Evolutionary conservation across 2,888 invertebrate species (phyloP).

Genomic region (Drosophila lacicola): DNA sequence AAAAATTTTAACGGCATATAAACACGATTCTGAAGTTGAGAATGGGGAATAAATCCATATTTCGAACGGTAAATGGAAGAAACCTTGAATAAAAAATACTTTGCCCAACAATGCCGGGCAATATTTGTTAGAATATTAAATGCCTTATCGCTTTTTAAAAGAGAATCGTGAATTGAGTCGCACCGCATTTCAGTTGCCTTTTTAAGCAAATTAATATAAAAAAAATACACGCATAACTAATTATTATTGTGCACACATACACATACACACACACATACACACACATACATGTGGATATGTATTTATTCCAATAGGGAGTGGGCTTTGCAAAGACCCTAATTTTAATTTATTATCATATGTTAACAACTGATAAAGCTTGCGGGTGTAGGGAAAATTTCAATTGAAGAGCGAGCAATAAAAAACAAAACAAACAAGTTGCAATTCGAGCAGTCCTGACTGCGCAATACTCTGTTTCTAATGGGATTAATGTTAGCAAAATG

Average conservation of each 20-base stretch:
- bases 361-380: constrained; percentile 51
- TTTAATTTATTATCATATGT: constrained; percentile 52
- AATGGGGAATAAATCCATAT: no score
- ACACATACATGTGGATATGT: not conserved
- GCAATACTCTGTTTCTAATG: not conserved
- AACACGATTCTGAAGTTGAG: not conserved
- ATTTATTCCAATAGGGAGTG: constrained; percentile 14
- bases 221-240: constrained; percentile 20
- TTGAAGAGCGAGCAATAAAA: constrained; percentile 9
- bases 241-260: constrained; percentile 14
- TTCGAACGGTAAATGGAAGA: no score
- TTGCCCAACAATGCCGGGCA: not conserved
- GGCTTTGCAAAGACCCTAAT: constrained; percentile 26
- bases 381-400: constrained; percentile 5
- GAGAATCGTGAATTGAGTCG: not conserved
- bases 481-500: not conserved
- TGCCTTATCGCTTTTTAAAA: constrained; percentile 14
- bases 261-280: no score
- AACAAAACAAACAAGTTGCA: not conserved
- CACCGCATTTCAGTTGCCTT: constrained; percentile 1
- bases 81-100: no score
- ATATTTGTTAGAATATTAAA: not conserved
- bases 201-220: constrained; percentile 23
- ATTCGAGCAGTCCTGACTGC: no score
- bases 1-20: not conserved